Conservation (phyloP, 2,888 invertebrate species). For the Drosophila recens region DNA sequence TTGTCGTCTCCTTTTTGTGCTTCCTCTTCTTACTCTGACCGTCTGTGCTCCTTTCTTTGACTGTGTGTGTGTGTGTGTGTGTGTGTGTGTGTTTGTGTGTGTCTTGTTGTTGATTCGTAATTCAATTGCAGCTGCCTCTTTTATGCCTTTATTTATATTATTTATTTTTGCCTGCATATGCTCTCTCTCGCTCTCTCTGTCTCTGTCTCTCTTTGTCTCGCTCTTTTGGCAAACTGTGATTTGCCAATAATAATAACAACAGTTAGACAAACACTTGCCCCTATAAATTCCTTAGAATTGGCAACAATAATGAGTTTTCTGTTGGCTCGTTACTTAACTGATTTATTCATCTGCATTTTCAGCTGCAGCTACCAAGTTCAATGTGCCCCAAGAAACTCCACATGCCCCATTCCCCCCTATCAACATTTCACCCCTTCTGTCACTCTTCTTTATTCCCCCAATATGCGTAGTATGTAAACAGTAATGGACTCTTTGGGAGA, state of each 20-base stretch:
- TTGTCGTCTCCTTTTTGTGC: constrained; percentile 55
- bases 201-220: neutral
- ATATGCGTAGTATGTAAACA: constrained; percentile 23
- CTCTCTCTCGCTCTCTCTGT: neutral
- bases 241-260: constrained; percentile 36
- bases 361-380: constrained; percentile 42
- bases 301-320: constrained; percentile 19
- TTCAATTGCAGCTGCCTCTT: constrained; percentile 83
- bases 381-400: constrained; percentile 23
- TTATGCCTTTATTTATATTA: constrained; percentile 53
- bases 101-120: constrained; percentile 58
- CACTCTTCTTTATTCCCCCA: constrained; percentile 14
- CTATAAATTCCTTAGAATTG: constrained; percentile 26
- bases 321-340: constrained; percentile 7
- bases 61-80: constrained; percentile 39
- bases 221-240: constrained; percentile 12
- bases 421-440: neutral
- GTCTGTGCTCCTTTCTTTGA: constrained; percentile 59
- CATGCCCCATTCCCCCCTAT: constrained; percentile 4
- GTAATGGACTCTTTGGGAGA: neutral
- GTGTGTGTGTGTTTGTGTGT: constrained; percentile 31
- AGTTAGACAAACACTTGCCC: constrained; percentile 31
- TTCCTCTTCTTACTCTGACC: constrained; percentile 45
- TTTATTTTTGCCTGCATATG: constrained; percentile 42
- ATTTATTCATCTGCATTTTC: constrained; percentile 19